Conservation (phyloP, 2,888 invertebrate species). For the Acrobasis suavella region DNA sequence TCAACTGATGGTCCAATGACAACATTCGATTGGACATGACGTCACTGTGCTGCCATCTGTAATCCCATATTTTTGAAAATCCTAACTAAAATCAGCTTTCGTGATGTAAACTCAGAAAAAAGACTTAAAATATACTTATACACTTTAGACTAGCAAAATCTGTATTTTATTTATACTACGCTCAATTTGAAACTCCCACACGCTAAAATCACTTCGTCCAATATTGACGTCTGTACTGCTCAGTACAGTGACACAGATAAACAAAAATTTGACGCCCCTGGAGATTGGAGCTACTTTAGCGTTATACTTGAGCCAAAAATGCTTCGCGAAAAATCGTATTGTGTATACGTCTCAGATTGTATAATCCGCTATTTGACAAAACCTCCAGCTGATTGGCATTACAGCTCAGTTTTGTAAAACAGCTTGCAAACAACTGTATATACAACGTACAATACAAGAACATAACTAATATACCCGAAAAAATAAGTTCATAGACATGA, state of each 20-base stretch:
- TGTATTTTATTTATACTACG: not conserved
- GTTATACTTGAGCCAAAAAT: slow-evolving; percentile 10
- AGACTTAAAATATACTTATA: slow-evolving; percentile 3
- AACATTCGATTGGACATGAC: too few species aligned
- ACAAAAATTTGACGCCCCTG: not conserved
- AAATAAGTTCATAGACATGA: too few species aligned
- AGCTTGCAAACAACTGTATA: too few species aligned
- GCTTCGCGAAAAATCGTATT: not conserved
- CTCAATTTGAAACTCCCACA: slow-evolving; percentile 6
- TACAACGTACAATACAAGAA: not conserved
- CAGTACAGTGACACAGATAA: slow-evolving; percentile 1
- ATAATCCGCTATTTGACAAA: too few species aligned
- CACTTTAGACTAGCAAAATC: not conserved
- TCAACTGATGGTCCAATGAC: too few species aligned
- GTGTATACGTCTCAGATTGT: too few species aligned
- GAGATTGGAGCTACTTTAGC: not conserved
- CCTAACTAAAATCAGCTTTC: not conserved
- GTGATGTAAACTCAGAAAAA: not conserved
- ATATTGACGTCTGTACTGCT: not conserved
- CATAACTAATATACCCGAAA: not conserved
- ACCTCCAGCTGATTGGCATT: too few species aligned
- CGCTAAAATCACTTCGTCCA: not conserved
- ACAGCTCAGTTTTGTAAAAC: too few species aligned
- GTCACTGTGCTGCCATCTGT: too few species aligned
- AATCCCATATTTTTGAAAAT: not conserved